These are phyloP conservation scores for Heterohyrax brucei DNA, from an alignment of 2,797 vertebrate genomes.

Conservation along the genomic window DNA sequence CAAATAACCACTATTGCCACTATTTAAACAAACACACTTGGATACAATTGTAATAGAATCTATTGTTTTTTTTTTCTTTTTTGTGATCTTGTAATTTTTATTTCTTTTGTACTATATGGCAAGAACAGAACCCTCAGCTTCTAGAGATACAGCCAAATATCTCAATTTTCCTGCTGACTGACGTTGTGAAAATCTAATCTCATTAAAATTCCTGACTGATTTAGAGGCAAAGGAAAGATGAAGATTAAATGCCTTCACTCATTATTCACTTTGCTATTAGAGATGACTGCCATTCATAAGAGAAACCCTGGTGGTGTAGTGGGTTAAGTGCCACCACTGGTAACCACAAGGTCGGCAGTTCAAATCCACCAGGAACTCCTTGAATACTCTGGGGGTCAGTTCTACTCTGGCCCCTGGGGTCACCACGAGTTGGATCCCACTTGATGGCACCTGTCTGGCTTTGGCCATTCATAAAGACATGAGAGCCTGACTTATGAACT, in stretches of 20 bases:
- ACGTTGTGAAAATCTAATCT: not conserved
- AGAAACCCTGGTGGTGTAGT: no score
- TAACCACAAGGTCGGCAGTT: no score
- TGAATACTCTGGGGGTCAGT: no score
- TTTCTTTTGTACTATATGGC: not conserved
- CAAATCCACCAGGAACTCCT: no score
- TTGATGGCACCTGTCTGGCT: no score
- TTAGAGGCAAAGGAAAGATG: conserved; percentile 4
- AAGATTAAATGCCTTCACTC: conserved; percentile 3
- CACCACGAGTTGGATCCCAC: no score
- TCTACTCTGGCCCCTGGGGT: no score
- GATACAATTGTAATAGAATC: conserved; percentile 1
- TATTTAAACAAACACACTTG: not conserved
- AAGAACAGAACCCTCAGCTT: not conserved
- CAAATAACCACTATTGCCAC: not conserved
- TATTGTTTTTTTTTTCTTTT: not conserved
- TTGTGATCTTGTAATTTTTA: conserved; percentile 7
- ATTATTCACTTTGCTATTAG: not conserved
- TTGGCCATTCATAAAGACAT: no score
- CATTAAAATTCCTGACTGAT: not conserved
- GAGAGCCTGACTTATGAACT: not conserved
- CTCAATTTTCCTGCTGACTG: not conserved
- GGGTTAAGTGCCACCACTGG: no score
- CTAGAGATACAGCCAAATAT: not conserved
- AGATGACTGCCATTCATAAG: not conserved